phyloP scores from a whole-genome alignment of 2,797 vertebrate genomes.

The Taenioides sp. region DNA sequence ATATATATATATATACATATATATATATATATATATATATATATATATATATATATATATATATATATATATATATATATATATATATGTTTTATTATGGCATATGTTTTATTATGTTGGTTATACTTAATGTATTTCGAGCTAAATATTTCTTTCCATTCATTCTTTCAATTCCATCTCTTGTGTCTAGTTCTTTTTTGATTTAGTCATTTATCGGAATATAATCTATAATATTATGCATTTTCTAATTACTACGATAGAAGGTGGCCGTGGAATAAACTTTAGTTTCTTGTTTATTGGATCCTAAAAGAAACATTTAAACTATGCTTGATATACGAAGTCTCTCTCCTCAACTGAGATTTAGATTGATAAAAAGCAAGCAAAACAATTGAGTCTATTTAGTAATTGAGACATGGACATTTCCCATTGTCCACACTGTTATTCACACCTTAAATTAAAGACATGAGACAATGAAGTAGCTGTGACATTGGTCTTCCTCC shows the following conservation, averaged over 20 bases:
- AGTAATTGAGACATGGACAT: not conserved
- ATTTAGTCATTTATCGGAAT: not conserved
- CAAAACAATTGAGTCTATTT: not conserved
- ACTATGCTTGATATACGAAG: not conserved
- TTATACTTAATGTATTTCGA: no score
- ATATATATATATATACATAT: no score
- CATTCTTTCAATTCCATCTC: not conserved
- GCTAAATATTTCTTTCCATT: no score
- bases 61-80: no score
- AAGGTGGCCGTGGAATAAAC: not conserved
- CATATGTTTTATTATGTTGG: no score
- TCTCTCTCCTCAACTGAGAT: no score
- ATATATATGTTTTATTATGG: no score
- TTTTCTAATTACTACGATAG: not conserved
- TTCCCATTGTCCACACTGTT: not conserved
- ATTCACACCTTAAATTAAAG: slow-evolving; percentile 6
- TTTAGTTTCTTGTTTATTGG: not conserved
- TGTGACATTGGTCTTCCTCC: slow-evolving; percentile 54
- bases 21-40: no score
- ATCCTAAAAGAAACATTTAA: not conserved
- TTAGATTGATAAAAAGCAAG: no score
- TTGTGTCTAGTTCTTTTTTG: not conserved
- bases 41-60: no score
- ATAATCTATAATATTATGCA: no score
- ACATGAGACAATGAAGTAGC: slow-evolving; percentile 38